A percentile compares a stretch with the other conserved stretches of the same genome.
Evolutionary conservation across 2,113 vertebrate species (phyloP).

Genomic region (Amphiprion percula): DNA sequence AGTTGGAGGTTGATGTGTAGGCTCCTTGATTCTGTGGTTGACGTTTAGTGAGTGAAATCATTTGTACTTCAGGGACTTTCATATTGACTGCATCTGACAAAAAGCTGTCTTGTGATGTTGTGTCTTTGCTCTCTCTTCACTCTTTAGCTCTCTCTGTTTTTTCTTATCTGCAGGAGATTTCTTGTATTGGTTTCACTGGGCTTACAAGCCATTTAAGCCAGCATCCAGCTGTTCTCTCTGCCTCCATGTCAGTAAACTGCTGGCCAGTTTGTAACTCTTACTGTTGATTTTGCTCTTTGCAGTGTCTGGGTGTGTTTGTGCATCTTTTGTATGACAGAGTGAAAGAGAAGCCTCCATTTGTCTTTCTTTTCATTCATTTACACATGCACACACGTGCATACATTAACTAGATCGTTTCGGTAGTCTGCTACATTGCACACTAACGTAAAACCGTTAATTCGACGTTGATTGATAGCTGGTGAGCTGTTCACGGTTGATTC

Average conservation of each 20-base stretch:
- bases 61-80: constrained; percentile 60
- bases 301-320: not conserved
- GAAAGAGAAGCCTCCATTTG: not conserved
- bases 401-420: not conserved
- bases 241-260: constrained; percentile 44
- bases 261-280: constrained; percentile 33
- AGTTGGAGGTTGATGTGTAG: constrained; percentile 52
- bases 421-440: constrained; percentile 11
- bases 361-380: constrained; percentile 23
- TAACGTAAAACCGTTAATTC: constrained; percentile 73
- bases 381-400: not conserved
- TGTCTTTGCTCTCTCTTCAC: constrained; percentile 11
- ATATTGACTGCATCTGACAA: constrained; percentile 70
- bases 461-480: constrained; percentile 74
- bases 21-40: constrained; percentile 66
- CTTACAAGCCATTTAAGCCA: constrained; percentile 44
- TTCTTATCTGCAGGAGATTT: constrained; percentile 42
- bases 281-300: constrained; percentile 25
- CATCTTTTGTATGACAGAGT: not conserved
- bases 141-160: constrained; percentile 31
- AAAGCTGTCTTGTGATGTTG: constrained; percentile 58
- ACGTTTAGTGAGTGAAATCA: constrained; percentile 60
- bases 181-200: constrained; percentile 38
- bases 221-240: constrained; percentile 47
- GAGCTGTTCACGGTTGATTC: constrained; percentile 54